Evolutionary conservation across 1,140 invertebrate species (phyloP), one percentile per base, ranked within the genome.

Genomic region (Camponotus vicinus): DNA sequence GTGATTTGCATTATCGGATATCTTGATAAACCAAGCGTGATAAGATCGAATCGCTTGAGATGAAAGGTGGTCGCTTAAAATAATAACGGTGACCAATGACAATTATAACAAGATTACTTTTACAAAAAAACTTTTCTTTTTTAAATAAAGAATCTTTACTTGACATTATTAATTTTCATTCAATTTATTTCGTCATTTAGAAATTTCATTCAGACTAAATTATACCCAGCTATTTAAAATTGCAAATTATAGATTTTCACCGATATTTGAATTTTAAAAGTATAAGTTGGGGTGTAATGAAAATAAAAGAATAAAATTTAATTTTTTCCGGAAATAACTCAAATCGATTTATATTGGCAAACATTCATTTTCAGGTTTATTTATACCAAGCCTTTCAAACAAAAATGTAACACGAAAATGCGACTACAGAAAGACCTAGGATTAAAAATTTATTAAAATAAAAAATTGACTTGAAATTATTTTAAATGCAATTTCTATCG

Each of bases 1-100:
- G 7, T 45, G 18, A 61, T 73, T 61, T 61, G 55, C 55, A 61
- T 83, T 75, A 83, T 63, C 55, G 69, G 40, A 11, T 37, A 45
- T 45, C 18, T 13, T 42, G 40, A 73, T 82, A 73, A 57, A 21
- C 21, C 18, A 13, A 61, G 34, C 21, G 13, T 61, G 34, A 52
- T 52, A 52, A 52, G 49, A 83, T 83, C 45, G 18, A 59, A 37
- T 73, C 40, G 18, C 27, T 21, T 11, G 69, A 63, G 69, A 73
- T n/a, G 59, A 6, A 80, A 80, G 27, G 21, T 27, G 27, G 6
- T 82, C 37, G 78, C 7, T 45, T 55, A n/a, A 67, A 42, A 66
- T 69, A 79, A 78, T 34, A 27, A 3, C 18, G 52, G 18, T 18
- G 37, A 40, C 27, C 42, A 15, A 6, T 52, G 40, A 75, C 55